phyloP scores from a whole-genome alignment of 2,888 invertebrate genomes.

The Augiades crinisus region DNA sequence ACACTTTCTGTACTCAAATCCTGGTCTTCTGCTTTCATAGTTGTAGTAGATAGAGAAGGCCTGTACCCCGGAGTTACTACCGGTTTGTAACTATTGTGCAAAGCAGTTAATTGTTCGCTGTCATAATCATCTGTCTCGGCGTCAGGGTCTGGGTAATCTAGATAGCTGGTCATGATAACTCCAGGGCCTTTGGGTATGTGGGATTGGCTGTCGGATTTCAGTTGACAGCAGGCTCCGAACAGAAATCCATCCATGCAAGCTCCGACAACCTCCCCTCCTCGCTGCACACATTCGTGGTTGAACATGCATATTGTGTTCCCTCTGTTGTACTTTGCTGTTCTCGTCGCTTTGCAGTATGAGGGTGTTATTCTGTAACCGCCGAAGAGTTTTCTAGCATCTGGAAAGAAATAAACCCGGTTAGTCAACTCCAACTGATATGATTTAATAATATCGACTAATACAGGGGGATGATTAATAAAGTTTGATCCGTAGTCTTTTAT shows the following conservation, averaged over 20 bases:
- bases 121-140: slow-evolving; percentile 57
- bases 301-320: slow-evolving; percentile 95
- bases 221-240: slow-evolving; percentile 95
- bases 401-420: slow-evolving; percentile 28
- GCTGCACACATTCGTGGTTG: slow-evolving; percentile 92
- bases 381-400: slow-evolving; percentile 86
- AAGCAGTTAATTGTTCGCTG: slow-evolving; percentile 64
- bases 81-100: slow-evolving; percentile 73
- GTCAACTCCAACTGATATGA: too few species aligned
- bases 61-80: slow-evolving; percentile 72
- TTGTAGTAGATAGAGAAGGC: slow-evolving; percentile 46
- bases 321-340: slow-evolving; percentile 82
- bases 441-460: too few species aligned
- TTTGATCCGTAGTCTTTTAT: too few species aligned
- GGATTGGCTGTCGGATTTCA: slow-evolving; percentile 75
- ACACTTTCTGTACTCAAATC: slow-evolving; percentile 57
- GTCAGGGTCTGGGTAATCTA: slow-evolving; percentile 69
- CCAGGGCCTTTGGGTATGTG: slow-evolving; percentile 76
- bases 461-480: too few species aligned
- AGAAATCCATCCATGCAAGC: slow-evolving; percentile 96
- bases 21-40: slow-evolving; percentile 45
- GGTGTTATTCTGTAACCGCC: slow-evolving; percentile 94
- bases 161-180: slow-evolving; percentile 70
- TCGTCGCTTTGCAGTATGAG: slow-evolving; percentile 87
- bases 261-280: slow-evolving; percentile 90